phyloP scores from a whole-genome alignment of 2,113 vertebrate species.

The Catharus fuscescens region DNA sequence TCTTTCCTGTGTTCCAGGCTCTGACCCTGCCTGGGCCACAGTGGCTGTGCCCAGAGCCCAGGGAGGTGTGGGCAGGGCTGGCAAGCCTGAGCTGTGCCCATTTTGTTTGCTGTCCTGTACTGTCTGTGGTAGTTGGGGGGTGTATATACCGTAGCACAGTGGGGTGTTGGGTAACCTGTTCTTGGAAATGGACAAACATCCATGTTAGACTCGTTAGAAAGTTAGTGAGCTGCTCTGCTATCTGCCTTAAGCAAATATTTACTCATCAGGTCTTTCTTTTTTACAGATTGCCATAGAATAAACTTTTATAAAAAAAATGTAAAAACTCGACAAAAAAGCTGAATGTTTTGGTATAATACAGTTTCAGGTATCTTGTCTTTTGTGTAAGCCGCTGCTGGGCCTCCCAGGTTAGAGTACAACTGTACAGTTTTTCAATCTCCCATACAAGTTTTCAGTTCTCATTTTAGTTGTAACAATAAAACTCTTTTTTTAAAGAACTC shows the following conservation, averaged over 20 bases:
- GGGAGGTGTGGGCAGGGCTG: conserved; percentile 53
- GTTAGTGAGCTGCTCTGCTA: conserved; percentile 79
- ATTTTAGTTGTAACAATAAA: conserved; percentile 83
- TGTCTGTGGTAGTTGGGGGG: conserved; percentile 70
- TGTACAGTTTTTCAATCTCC: conserved; percentile 78
- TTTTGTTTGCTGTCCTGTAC: conserved; percentile 61
- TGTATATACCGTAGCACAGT: conserved; percentile 74
- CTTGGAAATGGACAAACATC: conserved; percentile 61
- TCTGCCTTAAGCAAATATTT: conserved; percentile 83
- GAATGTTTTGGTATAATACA: conserved; percentile 73
- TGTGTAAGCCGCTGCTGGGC: conserved; percentile 73
- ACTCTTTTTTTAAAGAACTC: conserved; percentile 75
- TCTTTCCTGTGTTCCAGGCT: not conserved
- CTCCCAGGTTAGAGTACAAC: conserved; percentile 69
- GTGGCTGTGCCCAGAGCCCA: not conserved
- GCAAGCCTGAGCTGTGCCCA: conserved; percentile 19
- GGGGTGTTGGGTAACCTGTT: conserved; percentile 69
- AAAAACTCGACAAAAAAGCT: conserved; percentile 50
- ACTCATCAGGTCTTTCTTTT: conserved; percentile 78
- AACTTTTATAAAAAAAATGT: conserved; percentile 67
- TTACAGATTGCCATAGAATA: conserved; percentile 77
- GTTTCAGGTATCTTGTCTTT: conserved; percentile 74
- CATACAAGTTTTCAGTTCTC: conserved; percentile 75
- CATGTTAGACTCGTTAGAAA: conserved; percentile 69
- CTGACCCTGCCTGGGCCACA: not conserved